A percentile compares a stretch with the other conserved stretches of the same genome.
Evolutionary conservation across 1,140 invertebrate genomes (phyloP).

Genomic region (Procambarus virginalis): DNA sequence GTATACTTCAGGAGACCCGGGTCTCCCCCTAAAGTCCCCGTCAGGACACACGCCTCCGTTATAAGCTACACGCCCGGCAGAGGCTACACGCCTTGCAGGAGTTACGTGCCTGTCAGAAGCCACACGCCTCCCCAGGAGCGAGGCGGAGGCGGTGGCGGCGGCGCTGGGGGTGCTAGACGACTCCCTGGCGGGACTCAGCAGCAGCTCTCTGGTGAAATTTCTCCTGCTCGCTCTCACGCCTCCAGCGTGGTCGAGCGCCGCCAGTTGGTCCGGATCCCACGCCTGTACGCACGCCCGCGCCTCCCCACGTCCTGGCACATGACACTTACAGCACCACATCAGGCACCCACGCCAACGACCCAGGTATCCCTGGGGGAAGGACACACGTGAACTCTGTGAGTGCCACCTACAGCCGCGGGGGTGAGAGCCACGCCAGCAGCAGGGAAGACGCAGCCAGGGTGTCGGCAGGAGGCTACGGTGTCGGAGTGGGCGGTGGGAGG

Average conservation of each 20-base stretch:
- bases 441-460: neutral
- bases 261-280: slow-evolving; percentile 3
- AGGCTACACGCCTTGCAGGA: slow-evolving; percentile 2
- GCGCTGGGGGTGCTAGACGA: slow-evolving; percentile 37
- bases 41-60: neutral
- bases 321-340: neutral
- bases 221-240: slow-evolving; percentile 31
- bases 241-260: slow-evolving; percentile 43
- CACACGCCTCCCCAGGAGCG: neutral
- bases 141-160: slow-evolving; percentile 27
- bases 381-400: neutral
- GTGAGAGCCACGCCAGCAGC: neutral
- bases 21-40: slow-evolving; percentile 11
- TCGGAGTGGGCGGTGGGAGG: neutral
- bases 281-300: neutral
- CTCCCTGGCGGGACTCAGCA: slow-evolving; percentile 27
- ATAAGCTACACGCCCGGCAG: neutral
- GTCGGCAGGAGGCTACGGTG: neutral
- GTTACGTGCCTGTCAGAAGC: neutral
- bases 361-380: neutral
- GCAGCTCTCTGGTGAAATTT: slow-evolving; percentile 53
- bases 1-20: slow-evolving; percentile 59
- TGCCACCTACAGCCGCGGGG: neutral
- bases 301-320: neutral
- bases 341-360: neutral